These are phyloP conservation scores for Bucco capensis DNA, from an alignment of 2,113 vertebrate genomes.

Conservation along the genomic window DNA sequence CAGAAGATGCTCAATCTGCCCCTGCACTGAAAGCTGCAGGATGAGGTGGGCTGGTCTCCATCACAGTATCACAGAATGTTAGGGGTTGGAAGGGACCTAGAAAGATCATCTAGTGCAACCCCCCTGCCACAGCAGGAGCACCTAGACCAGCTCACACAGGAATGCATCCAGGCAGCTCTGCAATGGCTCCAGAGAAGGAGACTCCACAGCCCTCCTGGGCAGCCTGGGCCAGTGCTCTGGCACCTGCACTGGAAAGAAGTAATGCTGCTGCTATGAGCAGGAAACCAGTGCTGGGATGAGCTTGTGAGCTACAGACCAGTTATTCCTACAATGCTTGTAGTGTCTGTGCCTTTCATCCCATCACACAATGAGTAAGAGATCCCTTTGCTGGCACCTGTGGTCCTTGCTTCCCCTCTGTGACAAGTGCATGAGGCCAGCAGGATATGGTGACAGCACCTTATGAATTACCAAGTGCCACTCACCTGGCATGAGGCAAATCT, in stretches of 20 bases:
- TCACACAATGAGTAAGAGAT: accelerated
- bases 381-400: neutral
- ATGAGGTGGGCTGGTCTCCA: accelerated
- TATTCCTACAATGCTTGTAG: neutral
- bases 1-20: neutral
- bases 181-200: no score
- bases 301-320: neutral
- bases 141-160: no score
- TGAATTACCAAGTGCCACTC: accelerated
- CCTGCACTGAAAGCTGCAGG: neutral
- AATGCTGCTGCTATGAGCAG: neutral
- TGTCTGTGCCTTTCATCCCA: neutral
- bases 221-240: no score
- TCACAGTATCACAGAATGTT: no score
- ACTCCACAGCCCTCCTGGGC: no score
- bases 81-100: no score
- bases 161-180: no score
- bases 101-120: no score
- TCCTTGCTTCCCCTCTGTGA: neutral
- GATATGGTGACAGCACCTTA: neutral
- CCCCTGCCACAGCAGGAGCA: no score
- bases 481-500: neutral
- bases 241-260: no score
- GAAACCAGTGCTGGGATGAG: neutral
- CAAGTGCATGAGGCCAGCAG: accelerated